Base-by-base conservation (phyloP, 2,888 invertebrate genomes). In the Oscheius sp. region DNA sequence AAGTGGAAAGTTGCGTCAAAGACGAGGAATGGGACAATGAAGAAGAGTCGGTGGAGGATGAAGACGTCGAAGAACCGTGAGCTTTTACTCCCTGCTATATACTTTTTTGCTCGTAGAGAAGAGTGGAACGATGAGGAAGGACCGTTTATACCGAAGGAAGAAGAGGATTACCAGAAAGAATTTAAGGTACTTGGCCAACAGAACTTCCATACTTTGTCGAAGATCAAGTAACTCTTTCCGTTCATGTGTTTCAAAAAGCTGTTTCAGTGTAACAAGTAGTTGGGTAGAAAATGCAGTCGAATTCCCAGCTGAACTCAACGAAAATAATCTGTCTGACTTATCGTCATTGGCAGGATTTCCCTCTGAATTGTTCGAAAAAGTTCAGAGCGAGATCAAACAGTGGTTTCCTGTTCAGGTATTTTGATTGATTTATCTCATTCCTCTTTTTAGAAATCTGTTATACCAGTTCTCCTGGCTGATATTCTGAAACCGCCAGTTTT, bases 381-480 rank as follows among this genome's bases (percentile, higher is more conserved):
- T 81, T n/a, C 60, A 74, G 42, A 74, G 75, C 21, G 70, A 77
- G 29, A 78, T 85, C 32, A 62, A 77, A 11, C 59, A 76, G 11
- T 88, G 84, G 82, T 88, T 88, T 71, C 88, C 88, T 21, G 88
- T 88, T 1, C 88, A 87, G 75, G 78, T 74, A n/a, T 1, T 37
- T 48, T 33, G 32, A 13, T 5, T 72, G 11, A 63, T 55, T 55
- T 66, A 42, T 21, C 21, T 62, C 13, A 11, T 5, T n/a, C 4
- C 5, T 35, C n/a, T 53, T 21, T 65, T 21, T 50, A 82, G 75
- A 76, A 73, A 42, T 76, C 84, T 7, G 88, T 87, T n/a, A 70
- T 88, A 48, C 86, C 87, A 3, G 60, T 70, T n/a, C 75, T 88
- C 0, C 74, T 88, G 51, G 50, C 55, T 0, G 75, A 77, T 42